Evolutionary conservation across 2,113 vertebrate genomes (phyloP), one percentile per base, ranked within the genome.

Genomic region (Cygnus buccinator): DNA sequence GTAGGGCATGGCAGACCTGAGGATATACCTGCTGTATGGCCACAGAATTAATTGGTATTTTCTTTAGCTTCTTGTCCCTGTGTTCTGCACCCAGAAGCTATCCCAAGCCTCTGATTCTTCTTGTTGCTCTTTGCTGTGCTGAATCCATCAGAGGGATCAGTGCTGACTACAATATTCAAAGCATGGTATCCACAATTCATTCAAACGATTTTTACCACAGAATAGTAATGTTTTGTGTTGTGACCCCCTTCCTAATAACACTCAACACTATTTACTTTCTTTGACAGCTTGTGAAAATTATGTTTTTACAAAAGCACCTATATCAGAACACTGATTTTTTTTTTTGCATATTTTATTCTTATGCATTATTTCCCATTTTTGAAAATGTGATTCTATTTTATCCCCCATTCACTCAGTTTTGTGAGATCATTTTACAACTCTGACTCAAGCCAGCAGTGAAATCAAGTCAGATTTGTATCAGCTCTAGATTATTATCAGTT

Each of bases 261-360:
- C 74, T 63, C 41, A 84, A 75, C 23, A 31, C 33, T 90, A 61
- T 73, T 96, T 87, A 59, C 15, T 66, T 83, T 76, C 74, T 91
- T 44, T 79, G 92, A 92, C 71, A 91, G 73, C 73, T 67, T 62
- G 63, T 58, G 58, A 90, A 96, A 94, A 88, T 18, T 65, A 72
- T 73, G 44, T n/a, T 66, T 85, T 68, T n/a, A 95, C 29, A 88
- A 46, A 76, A 88, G 76, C 16, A 41, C 39, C 82, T 90, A 61
- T 88, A 65, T 81, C 31, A 78, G 37, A 92, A 87, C 57, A 89
- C 46, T 48, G 46, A 48, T 10, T 58, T 11, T 33, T 57, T 71
- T 91, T 59, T 91, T 59, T 66, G 37, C 43, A 87, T 55, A 15
- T 74, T 89, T 84, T 77, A 77, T 70, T 77, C 26, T 59, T 54